These are phyloP conservation scores for Polymixis flavicincta DNA, from an alignment of 2,888 invertebrate genomes.

Conservation along the genomic window DNA sequence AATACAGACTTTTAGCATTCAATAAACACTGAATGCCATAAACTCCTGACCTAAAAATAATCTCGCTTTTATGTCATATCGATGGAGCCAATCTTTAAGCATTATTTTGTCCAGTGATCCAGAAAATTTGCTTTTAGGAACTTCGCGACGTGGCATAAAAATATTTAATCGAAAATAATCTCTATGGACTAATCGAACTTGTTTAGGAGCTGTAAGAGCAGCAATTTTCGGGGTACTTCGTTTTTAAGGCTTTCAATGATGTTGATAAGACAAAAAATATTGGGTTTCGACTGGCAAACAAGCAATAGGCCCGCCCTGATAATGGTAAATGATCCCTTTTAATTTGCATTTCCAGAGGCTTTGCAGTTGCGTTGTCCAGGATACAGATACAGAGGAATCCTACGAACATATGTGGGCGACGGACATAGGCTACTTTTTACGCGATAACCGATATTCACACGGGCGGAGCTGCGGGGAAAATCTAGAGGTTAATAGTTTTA, in stretches of 20 bases:
- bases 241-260: not conserved
- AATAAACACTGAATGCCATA: conserved; percentile 29
- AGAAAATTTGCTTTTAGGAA: conserved; percentile 59
- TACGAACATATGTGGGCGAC: too few species aligned
- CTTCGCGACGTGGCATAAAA: conserved; percentile 42
- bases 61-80: conserved; percentile 52
- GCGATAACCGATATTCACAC: too few species aligned
- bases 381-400: too few species aligned
- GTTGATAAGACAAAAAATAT: not conserved
- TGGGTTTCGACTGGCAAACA: too few species aligned
- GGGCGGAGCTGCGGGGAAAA: too few species aligned
- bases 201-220: conserved; percentile 14
- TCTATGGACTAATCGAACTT: conserved; percentile 27
- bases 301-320: too few species aligned
- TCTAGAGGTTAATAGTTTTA: too few species aligned
- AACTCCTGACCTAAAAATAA: conserved; percentile 23
- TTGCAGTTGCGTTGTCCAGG: too few species aligned
- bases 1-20: not conserved
- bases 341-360: too few species aligned
- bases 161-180: conserved; percentile 54
- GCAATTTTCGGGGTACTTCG: not conserved
- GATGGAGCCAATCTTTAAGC: conserved; percentile 56
- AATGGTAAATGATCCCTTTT: too few species aligned
- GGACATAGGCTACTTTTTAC: too few species aligned
- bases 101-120: conserved; percentile 59